phyloP scores from a whole-genome alignment of 1,140 invertebrate species.

The Cydia splendana region DNA sequence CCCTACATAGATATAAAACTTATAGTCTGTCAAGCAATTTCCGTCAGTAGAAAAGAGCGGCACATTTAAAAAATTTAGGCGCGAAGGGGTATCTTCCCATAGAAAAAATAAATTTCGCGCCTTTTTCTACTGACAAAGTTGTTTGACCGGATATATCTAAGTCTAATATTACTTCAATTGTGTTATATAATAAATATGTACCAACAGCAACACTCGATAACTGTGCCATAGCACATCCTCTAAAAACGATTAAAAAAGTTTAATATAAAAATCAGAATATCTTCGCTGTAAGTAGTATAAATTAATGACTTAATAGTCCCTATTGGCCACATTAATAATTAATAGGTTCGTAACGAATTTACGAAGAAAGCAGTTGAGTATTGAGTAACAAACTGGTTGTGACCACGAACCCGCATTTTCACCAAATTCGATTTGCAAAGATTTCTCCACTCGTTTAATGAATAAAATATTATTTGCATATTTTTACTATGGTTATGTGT shows the following conservation, averaged over 20 bases:
- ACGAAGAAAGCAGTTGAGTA: constrained; percentile 22
- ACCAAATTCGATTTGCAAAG: constrained; percentile 29
- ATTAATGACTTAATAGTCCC: constrained; percentile 27
- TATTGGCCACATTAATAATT: constrained; percentile 27
- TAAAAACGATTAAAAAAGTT: not conserved
- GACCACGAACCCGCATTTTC: constrained; percentile 15
- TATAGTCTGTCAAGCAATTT: too few relatives aligned
- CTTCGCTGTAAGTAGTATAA: not conserved
- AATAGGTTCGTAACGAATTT: constrained; percentile 8
- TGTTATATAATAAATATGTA: too few relatives aligned
- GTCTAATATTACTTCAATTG: too few relatives aligned
- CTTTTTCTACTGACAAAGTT: too few relatives aligned
- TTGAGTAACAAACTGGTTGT: constrained; percentile 26
- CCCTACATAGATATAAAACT: too few relatives aligned
- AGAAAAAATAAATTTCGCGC: too few relatives aligned
- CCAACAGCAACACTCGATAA: too few relatives aligned
- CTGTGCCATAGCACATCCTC: not conserved
- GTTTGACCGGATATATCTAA: too few relatives aligned
- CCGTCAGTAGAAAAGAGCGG: too few relatives aligned
- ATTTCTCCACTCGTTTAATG: constrained; percentile 13
- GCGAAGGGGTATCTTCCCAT: too few relatives aligned
- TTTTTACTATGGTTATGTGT: constrained; percentile 17
- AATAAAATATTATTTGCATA: constrained; percentile 30
- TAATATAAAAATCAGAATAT: not conserved
- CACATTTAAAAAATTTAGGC: too few relatives aligned